Evolutionary conservation across 2,888 invertebrate genomes (phyloP), one percentile per base, ranked within the genome.

Genomic region (Gryllus longicercus): DNA sequence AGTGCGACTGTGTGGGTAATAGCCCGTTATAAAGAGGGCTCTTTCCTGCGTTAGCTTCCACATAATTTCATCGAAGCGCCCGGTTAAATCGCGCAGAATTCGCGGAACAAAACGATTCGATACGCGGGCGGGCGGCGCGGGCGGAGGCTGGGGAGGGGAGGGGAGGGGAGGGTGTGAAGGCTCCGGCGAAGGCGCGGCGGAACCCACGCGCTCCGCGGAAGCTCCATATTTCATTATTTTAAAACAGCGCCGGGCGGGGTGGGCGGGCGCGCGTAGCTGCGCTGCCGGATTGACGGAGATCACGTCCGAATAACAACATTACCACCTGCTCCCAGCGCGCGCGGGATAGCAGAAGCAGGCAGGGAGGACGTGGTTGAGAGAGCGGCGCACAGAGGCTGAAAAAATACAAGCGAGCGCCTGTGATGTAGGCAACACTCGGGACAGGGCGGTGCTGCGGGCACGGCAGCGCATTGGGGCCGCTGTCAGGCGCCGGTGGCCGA

Each of bases 141-240:
- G 12, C 16, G 51, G 11, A 51, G 51, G 14, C 63, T 18, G 16
- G 16, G 16, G 16, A n/a, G 12, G n/a, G n/a, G n/a, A n/a, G n/a
- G n/a, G n/a, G n/a, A n/a, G n/a, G n/a, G n/a, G 63, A 4, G 63
- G n/a, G 14, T 0, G 10, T 63, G 63, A 63, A 4, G 63, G 63
- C n/a, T 5, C 38, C 38, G 38, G 38, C 5, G 38, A 38, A 38
- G 38, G 38, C 38, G 16, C 14, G 63, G 63, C 8, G 3, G 63
- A 63, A 63, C n/a, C 8, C 38, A n/a, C n/a, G 63, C 63, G 63
- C 63, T 38, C 63, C 63, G 63, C 16, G 63, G 63, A n/a, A 63
- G n/a, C 63, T 63, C 63, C 63, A 63, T 63, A 63, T 63, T 63
- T 63, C 63, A 63, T 63, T 63, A 63, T 63, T 63, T 63, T 63